A percentile compares a stretch with the other conserved stretches of the same genome.
phyloP scores from a whole-genome alignment of 2,888 invertebrate genomes.

The Phyllotreta cruciferae region DNA sequence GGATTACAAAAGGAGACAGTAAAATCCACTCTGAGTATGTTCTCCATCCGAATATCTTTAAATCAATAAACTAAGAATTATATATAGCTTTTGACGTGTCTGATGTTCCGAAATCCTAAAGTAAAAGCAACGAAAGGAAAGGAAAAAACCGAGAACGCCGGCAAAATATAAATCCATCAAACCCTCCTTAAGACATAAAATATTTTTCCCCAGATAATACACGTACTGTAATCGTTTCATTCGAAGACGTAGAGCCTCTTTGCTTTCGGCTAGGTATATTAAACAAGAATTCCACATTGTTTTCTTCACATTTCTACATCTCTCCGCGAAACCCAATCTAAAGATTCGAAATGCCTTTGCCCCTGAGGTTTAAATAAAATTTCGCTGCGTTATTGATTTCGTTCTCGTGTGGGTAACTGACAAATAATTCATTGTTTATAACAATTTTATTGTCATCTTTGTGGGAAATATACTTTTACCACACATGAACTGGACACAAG shows the following conservation, averaged over 20 bases:
- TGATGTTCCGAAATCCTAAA: constrained; percentile 7
- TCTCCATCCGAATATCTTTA: constrained; percentile 5
- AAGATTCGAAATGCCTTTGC: constrained; percentile 27
- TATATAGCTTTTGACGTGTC: constrained; percentile 2
- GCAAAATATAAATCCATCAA: constrained; percentile 27
- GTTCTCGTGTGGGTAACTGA: constrained; percentile 3
- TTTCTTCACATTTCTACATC: constrained; percentile 27
- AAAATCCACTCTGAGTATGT: constrained; percentile 6
- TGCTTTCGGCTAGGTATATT: constrained; percentile 25
- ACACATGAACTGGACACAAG: constrained; percentile 12
- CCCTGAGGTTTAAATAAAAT: constrained; percentile 29
- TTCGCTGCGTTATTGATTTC: constrained; percentile 27
- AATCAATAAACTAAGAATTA: constrained; percentile 9
- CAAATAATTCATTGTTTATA: too few species aligned
- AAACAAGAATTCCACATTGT: constrained; percentile 29
- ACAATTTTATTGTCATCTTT: too few species aligned
- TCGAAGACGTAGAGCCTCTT: constrained; percentile 21
- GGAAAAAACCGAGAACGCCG: background rate
- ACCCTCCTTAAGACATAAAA: constrained; percentile 23
- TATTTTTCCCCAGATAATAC: constrained; percentile 26
- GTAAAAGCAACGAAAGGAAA: constrained; percentile 8
- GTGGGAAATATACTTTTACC: background rate
- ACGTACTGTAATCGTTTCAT: constrained; percentile 26
- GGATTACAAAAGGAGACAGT: constrained; percentile 1
- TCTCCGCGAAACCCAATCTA: constrained; percentile 25